A percentile compares a stretch with the other conserved stretches of the same genome.
Conservation (phyloP, 2,113 vertebrate genomes). For the Lophura nycthemera region DNA sequence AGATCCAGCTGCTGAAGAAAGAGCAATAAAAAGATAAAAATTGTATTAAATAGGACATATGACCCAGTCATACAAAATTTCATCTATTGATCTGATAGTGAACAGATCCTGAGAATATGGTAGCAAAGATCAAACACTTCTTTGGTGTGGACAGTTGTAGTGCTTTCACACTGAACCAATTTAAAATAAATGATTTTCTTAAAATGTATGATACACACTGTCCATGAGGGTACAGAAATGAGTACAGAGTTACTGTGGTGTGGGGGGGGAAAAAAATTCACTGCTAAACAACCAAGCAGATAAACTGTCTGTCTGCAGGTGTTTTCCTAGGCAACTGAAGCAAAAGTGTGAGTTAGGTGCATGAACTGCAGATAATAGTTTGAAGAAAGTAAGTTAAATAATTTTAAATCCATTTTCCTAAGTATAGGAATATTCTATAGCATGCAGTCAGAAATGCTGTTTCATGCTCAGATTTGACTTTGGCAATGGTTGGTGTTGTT, state of each 20-base stretch:
- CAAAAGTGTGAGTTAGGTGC: not conserved
- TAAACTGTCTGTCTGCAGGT: not conserved
- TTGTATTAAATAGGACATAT: not conserved
- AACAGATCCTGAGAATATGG: not conserved
- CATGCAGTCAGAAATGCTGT: not conserved
- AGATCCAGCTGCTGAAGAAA: not conserved
- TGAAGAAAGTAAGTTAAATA: not conserved
- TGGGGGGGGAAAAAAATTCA: not conserved
- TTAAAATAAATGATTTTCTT: not conserved
- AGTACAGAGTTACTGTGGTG: not conserved
- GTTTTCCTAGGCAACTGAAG: not conserved
- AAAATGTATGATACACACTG: not conserved
- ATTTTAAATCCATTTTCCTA: not conserved
- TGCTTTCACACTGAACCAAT: not conserved
- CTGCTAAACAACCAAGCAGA: not conserved
- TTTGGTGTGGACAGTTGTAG: not conserved
- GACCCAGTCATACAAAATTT: not conserved
- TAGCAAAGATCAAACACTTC: not conserved
- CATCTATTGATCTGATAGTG: not conserved
- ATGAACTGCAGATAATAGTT: not conserved
- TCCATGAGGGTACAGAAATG: fast-evolving
- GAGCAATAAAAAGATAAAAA: not conserved
- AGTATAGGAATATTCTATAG: not conserved
- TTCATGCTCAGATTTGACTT: not conserved
- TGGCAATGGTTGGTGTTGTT: not conserved